phyloP scores from a whole-genome alignment of 1,140 invertebrate species.

The Bombus vancouverensis region DNA sequence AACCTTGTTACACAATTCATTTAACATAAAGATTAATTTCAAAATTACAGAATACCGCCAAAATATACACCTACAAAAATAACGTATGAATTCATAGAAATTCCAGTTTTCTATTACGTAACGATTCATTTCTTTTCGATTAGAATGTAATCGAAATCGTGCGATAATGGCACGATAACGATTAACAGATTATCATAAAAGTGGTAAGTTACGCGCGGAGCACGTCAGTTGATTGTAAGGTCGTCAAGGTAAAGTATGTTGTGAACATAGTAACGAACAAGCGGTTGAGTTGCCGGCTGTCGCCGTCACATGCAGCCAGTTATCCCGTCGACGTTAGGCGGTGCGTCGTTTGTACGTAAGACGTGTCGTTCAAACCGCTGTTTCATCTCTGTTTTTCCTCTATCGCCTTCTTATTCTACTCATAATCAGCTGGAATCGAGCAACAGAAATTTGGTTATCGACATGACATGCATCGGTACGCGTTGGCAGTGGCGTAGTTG shows the following conservation, averaged over 20 bases:
- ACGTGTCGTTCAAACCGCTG: not conserved
- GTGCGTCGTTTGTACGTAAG: conserved; percentile 12
- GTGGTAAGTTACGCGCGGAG: not conserved
- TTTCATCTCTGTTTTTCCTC: not conserved
- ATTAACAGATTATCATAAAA: conserved; percentile 9
- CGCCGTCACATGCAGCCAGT: conserved; percentile 59
- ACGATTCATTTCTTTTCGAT: not conserved
- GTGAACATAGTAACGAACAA: conserved; percentile 27
- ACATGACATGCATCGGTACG: conserved; percentile 14
- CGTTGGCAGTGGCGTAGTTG: conserved; percentile 30
- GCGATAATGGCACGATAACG: not conserved
- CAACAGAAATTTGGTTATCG: conserved; percentile 20
- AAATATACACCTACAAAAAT: not conserved
- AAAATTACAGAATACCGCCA: no score
- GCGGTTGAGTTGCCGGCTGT: conserved; percentile 47
- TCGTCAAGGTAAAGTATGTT: not conserved
- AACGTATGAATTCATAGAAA: not conserved
- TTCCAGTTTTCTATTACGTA: not conserved
- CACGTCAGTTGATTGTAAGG: not conserved
- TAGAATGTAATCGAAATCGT: not conserved
- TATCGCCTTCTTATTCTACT: no score
- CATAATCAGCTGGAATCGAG: no score
- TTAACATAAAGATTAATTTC: not conserved
- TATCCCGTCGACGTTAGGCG: conserved; percentile 37
- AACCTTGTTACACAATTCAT: not conserved